A percentile compares a stretch with the other conserved stretches of the same genome.
Evolutionary conservation across 2,113 vertebrate species (phyloP).

Genomic region (Lepidothrix coronata): DNA sequence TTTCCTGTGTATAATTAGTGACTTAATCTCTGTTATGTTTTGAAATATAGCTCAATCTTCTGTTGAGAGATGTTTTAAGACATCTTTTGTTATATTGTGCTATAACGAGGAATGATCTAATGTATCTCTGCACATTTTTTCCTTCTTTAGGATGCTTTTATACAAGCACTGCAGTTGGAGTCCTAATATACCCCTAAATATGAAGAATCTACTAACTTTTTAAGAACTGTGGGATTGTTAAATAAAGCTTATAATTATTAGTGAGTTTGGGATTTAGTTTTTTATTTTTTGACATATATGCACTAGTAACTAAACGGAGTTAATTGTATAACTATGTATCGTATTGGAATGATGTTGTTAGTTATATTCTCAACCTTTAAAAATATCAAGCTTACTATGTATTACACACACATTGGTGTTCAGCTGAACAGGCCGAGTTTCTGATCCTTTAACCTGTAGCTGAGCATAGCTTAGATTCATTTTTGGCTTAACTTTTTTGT

Average conservation of each 20-base stretch:
- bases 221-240: neutral
- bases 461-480: neutral
- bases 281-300: neutral
- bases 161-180: neutral
- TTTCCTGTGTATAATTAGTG: neutral
- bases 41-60: neutral
- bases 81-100: neutral
- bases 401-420: neutral
- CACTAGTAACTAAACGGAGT: neutral
- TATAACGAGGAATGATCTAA: neutral
- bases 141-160: neutral
- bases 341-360: neutral
- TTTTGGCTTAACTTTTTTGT: neutral
- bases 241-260: neutral
- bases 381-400: neutral
- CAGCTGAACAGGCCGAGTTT: neutral
- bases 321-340: neutral
- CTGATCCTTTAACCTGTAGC: neutral
- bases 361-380: neutral
- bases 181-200: neutral
- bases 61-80: neutral
- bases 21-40: neutral
- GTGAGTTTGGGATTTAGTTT: neutral
- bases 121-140: neutral
- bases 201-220: neutral